These are phyloP conservation scores for Rhagoletis pomonella DNA, from an alignment of 1,140 invertebrate species.

Conservation along the genomic window DNA sequence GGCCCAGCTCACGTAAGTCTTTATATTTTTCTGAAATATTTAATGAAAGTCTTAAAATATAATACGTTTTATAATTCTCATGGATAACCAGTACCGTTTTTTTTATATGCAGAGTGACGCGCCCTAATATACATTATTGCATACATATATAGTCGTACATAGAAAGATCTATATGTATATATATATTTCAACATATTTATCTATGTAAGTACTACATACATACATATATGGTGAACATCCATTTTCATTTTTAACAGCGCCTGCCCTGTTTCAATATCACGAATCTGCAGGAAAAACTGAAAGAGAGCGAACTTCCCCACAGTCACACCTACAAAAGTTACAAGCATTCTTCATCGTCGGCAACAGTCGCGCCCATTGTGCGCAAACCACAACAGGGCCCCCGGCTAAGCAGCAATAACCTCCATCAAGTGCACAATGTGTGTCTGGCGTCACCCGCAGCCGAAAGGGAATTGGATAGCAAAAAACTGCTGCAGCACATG, in stretches of 20 bases:
- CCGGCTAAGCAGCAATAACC: constrained; percentile 37
- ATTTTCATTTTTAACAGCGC: constrained; percentile 58
- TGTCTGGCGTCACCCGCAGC: constrained; percentile 23
- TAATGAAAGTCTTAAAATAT: too few species aligned
- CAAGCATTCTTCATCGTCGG: constrained; percentile 42
- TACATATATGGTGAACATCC: neutral
- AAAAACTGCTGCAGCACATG: constrained; percentile 53
- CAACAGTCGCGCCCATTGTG: constrained; percentile 1
- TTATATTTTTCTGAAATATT: too few species aligned
- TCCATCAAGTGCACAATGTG: constrained; percentile 51
- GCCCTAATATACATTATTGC: too few species aligned
- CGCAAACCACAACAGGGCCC: constrained; percentile 45
- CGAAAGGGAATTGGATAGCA: constrained; percentile 54
- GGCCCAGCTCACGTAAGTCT: too few species aligned
- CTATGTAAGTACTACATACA: too few species aligned
- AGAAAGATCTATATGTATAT: too few species aligned
- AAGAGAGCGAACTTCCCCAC: constrained; percentile 60
- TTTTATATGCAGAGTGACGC: too few species aligned
- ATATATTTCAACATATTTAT: too few species aligned
- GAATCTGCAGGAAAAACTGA: constrained; percentile 65
- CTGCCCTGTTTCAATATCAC: constrained; percentile 69
- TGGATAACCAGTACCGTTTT: too few species aligned
- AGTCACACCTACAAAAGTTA: constrained; percentile 68
- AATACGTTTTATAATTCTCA: too few species aligned
- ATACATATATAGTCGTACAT: too few species aligned